phyloP scores from a whole-genome alignment of 2,888 invertebrate genomes.

The Alitta virens region DNA sequence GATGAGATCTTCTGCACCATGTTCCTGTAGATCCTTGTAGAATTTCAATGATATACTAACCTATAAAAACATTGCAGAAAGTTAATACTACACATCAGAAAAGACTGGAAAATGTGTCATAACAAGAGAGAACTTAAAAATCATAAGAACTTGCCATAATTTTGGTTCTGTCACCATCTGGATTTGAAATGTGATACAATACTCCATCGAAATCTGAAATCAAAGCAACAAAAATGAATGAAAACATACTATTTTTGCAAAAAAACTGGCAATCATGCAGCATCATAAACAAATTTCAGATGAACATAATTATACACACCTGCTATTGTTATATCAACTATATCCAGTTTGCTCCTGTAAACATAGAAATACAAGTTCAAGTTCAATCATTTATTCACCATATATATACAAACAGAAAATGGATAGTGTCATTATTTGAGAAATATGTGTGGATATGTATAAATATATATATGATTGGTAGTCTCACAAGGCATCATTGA shows the following conservation, averaged over 20 bases:
- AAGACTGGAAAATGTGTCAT: background rate
- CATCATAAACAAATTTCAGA: no score
- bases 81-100: background rate
- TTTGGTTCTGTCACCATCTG: conserved; percentile 94
- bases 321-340: conserved; percentile 74
- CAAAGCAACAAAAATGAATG: background rate
- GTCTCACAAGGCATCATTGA: no score
- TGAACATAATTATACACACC: no score
- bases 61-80: conserved; percentile 61
- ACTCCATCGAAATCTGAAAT: conserved; percentile 95
- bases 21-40: conserved; percentile 95
- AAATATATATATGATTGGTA: no score
- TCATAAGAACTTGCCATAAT: conserved; percentile 91
- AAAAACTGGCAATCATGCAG: background rate
- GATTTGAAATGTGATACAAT: conserved; percentile 95
- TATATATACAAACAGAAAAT: no score
- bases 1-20: conserved; percentile 95
- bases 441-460: no score
- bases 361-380: no score
- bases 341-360: conserved; percentile 89
- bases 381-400: no score
- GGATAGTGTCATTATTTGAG: no score
- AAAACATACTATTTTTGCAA: background rate
- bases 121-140: background rate
- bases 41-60: conserved; percentile 98